phyloP scores from a whole-genome alignment of 1,140 invertebrate species.

The Nasonia giraulti region DNA sequence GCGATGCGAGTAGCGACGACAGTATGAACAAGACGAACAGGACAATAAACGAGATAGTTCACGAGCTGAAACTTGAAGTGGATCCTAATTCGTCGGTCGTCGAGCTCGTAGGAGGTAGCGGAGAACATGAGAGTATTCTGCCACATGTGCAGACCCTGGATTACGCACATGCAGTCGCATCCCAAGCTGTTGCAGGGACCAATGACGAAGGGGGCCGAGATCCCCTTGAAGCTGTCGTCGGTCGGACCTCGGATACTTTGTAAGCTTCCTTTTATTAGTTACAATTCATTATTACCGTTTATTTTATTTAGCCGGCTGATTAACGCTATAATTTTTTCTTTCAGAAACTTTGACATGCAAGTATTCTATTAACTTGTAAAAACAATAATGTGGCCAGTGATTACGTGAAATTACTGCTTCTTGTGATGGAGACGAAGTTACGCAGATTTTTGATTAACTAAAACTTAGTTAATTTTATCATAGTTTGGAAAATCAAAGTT shows the following conservation, averaged over 20 bases:
- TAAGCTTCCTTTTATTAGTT: conserved; percentile 53
- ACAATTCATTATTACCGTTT: conserved; percentile 14
- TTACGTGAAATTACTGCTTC: conserved; percentile 12
- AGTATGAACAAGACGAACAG: conserved; percentile 56
- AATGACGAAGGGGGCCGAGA: conserved; percentile 61
- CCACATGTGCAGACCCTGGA: conserved; percentile 68
- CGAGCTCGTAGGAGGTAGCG: conserved; percentile 64
- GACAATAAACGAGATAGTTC: conserved; percentile 69
- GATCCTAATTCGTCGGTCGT: conserved; percentile 63
- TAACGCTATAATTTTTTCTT: conserved; percentile 36
- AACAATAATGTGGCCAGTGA: conserved; percentile 12
- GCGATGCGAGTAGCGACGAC: conserved; percentile 32
- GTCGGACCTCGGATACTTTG: conserved; percentile 60
- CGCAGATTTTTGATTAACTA: background rate
- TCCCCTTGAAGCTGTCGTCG: conserved; percentile 68
- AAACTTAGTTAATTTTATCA: conserved; percentile 13
- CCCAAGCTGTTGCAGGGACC: background rate
- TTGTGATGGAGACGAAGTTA: background rate
- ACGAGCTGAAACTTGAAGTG: conserved; percentile 69
- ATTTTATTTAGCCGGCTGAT: background rate
- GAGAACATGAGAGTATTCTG: conserved; percentile 69
- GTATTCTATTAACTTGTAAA: conserved; percentile 46
- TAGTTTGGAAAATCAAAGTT: conserved; percentile 5
- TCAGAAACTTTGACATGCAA: conserved; percentile 50
- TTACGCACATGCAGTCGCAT: conserved; percentile 52